Evolutionary conservation across 2,888 invertebrate genomes (phyloP).

Genomic region (Dorcus parallelipipedus): DNA sequence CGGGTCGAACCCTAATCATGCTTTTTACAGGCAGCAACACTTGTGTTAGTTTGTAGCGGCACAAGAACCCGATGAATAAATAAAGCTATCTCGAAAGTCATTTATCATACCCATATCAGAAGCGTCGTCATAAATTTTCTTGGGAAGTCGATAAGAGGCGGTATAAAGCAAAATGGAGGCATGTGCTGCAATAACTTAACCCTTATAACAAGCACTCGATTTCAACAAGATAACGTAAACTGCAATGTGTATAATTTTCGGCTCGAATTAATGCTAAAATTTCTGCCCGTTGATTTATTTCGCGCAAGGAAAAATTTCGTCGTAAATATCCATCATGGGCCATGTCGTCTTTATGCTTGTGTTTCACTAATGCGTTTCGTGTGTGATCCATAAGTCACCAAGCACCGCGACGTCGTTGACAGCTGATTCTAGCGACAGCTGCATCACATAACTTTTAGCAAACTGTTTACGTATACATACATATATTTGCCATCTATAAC

Average conservation of each 20-base stretch:
- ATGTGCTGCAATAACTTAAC: slow-evolving; percentile 44
- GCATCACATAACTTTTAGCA: slow-evolving; percentile 23
- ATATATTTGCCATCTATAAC: too few relatives aligned
- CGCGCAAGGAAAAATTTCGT: neutral
- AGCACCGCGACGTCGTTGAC: slow-evolving; percentile 27
- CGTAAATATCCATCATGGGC: too few relatives aligned
- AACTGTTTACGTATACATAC: slow-evolving; percentile 13
- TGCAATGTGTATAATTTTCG: slow-evolving; percentile 24
- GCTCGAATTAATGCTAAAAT: slow-evolving; percentile 5
- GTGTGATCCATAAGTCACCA: slow-evolving; percentile 1
- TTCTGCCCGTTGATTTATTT: neutral
- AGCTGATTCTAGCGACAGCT: slow-evolving; percentile 29
- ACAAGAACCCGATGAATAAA: slow-evolving; percentile 57
- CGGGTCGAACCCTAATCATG: slow-evolving; percentile 36
- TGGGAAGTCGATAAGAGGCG: slow-evolving; percentile 44
- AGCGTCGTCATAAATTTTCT: slow-evolving; percentile 55
- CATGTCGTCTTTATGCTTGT: too few relatives aligned
- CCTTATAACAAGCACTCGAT: slow-evolving; percentile 35
- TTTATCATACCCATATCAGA: slow-evolving; percentile 59
- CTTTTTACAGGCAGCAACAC: slow-evolving; percentile 27
- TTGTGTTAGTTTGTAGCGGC: slow-evolving; percentile 10
- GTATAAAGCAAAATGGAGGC: slow-evolving; percentile 40
- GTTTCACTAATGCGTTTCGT: slow-evolving; percentile 2
- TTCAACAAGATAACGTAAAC: slow-evolving; percentile 27
- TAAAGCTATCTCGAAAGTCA: slow-evolving; percentile 59